phyloP scores from a whole-genome alignment of 2,113 vertebrate genomes.

The Oenanthe oenanthe region DNA sequence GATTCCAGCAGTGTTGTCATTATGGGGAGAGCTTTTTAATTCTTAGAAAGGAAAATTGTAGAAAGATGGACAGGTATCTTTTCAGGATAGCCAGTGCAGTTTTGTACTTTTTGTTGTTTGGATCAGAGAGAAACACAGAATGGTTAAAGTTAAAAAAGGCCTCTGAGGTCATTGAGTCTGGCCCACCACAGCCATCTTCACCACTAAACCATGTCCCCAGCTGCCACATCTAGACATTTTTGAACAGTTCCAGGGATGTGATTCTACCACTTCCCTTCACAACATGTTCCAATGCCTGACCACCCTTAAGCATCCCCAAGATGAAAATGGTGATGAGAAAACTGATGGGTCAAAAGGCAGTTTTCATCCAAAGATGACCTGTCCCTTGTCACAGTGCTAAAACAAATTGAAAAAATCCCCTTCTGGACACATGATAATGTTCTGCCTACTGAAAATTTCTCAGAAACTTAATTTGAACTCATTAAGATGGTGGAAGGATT shows the following conservation, averaged over 20 bases:
- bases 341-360: neutral
- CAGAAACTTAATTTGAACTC: neutral
- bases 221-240: neutral
- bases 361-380: neutral
- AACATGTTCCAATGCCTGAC: neutral
- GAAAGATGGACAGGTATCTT: neutral
- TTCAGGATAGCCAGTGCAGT: neutral
- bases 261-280: neutral
- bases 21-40: neutral
- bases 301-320: neutral
- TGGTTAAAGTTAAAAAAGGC: neutral
- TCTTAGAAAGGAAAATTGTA: neutral
- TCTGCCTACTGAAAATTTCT: neutral
- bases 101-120: neutral
- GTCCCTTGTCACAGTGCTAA: neutral
- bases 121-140: neutral
- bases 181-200: neutral
- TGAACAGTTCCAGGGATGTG: neutral
- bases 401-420: neutral
- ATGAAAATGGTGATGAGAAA: neutral
- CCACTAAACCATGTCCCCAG: neutral
- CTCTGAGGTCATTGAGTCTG: neutral
- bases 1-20: neutral
- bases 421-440: accelerated
- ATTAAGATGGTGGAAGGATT: neutral